Evolutionary conservation across 2,797 vertebrate genomes (phyloP), one percentile per base, ranked within the genome.

Genomic region (Xenentodon cancila): DNA sequence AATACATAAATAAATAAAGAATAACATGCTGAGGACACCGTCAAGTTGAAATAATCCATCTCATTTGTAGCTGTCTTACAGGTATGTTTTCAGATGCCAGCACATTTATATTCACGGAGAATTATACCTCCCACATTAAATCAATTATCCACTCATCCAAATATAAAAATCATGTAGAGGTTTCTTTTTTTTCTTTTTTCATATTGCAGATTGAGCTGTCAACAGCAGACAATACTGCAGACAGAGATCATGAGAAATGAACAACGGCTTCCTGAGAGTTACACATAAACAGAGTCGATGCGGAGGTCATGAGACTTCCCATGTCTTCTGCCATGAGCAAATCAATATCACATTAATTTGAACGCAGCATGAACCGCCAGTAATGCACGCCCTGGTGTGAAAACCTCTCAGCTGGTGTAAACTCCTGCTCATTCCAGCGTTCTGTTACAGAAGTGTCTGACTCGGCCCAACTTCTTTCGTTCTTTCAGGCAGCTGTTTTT

Each of bases 211-310:
- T 57, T 25, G 62, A 73, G 74, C 79, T 72, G 59, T 37, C 85
- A 82, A 57, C 88, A 73, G 57, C 71, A 68, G 62, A 74, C 42
- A 77, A 86, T 79, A 64, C 56, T 45, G 50, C 34, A 45, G 62
- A 66, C 51, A n/a, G 62, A 50, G 54, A 58, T 50, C 68, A 67
- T 50, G 11, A 51, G 63, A 42, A 64, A 44, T 11, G 42, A 53
- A 53, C 49, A 22, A 19, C 37, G 52, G 50, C 45, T 22, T 66
- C 40, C 40, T 53, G 37, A 51, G 43, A 56, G 25, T 61, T 56
- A 64, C 73, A 56, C 48, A 77, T 67, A 63, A 67, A 70, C 47
- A 0, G 25, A 61, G 72, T 84, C 76, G 67, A 63, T 67, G 77
- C 47, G 40, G 55, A 68, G 61, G 66, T 75, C 53, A 80, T 51